These are phyloP conservation scores for Brachionus paranguensis DNA, from an alignment of 1,140 invertebrate species.

Conservation along the genomic window DNA sequence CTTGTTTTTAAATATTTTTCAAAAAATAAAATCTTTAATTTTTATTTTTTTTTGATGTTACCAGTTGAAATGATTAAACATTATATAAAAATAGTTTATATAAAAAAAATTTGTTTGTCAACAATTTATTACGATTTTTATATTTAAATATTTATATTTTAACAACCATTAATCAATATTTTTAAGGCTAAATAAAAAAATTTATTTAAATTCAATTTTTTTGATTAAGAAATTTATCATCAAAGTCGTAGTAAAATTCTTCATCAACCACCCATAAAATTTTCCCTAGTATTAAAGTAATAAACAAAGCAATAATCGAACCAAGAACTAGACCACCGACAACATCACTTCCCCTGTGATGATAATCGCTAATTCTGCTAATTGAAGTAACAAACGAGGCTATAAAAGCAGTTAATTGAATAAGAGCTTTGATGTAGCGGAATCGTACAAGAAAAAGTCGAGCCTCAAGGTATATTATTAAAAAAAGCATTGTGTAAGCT, in stretches of 20 bases:
- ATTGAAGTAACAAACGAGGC: constrained; percentile 7
- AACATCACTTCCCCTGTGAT: constrained; percentile 89
- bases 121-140: too few species aligned
- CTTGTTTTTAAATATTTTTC: too few species aligned
- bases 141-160: too few species aligned
- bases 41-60: too few species aligned
- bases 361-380: constrained; percentile 83
- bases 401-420: constrained; percentile 21
- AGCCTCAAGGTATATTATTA: constrained; percentile 24
- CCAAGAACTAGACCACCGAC: constrained; percentile 64
- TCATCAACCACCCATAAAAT: constrained; percentile 7
- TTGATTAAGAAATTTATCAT: constrained; percentile 14
- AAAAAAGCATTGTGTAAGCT: constrained; percentile 57
- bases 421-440: not conserved
- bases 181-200: too few species aligned
- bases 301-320: constrained; percentile 58
- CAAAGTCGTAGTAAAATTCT: constrained; percentile 5
- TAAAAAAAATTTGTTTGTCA: too few species aligned
- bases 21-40: too few species aligned
- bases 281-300: not conserved
- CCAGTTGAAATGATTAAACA: too few species aligned
- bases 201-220: not conserved
- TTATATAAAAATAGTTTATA: too few species aligned
- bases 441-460: not conserved
- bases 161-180: too few species aligned